These are phyloP conservation scores for Drosophila subpulchrella DNA, from an alignment of 1,140 invertebrate species.

Conservation along the genomic window DNA sequence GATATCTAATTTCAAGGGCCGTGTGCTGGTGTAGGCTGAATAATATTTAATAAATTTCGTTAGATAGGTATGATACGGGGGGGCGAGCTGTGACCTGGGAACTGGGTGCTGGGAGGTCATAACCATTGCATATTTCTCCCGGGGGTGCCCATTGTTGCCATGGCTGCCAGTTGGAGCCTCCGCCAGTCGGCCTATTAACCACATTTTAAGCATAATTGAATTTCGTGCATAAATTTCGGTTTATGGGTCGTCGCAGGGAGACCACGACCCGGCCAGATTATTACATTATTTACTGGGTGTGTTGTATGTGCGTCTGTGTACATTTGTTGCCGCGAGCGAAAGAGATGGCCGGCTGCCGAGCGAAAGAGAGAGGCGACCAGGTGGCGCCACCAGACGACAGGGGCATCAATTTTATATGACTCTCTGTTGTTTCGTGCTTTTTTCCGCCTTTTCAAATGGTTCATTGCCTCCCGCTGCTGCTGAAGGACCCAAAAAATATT, in stretches of 20 bases:
- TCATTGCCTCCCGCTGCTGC: conserved; percentile 27
- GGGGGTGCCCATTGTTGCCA: conserved; percentile 50
- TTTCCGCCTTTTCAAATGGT: conserved; percentile 24
- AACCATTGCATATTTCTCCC: conserved; percentile 59
- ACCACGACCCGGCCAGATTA: conserved; percentile 75
- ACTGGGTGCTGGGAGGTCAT: conserved; percentile 23
- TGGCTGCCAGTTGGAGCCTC: conserved; percentile 41
- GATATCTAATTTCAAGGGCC: conserved; percentile 67
- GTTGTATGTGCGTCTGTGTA: conserved; percentile 5
- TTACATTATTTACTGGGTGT: conserved; percentile 79
- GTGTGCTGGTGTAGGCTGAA: conserved; percentile 25
- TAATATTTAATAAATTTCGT: conserved; percentile 58
- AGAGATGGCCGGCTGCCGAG: conserved; percentile 12
- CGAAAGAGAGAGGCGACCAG: conserved; percentile 34
- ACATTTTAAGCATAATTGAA: conserved; percentile 83
- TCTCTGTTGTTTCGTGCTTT: conserved; percentile 37
- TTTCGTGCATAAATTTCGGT: conserved; percentile 81
- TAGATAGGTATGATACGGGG: conserved; percentile 17
- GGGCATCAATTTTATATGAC: conserved; percentile 75
- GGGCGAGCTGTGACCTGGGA: too few relatives aligned
- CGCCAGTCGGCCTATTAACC: conserved; percentile 75
- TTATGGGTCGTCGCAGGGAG: conserved; percentile 73
- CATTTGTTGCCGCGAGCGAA: conserved; percentile 4
- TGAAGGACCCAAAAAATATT: conserved; percentile 62
- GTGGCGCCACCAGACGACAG: conserved; percentile 62